Percentiles rank a stretch among this genome's conserved stretches.
These are phyloP conservation scores for Microhierax caerulescens DNA, from an alignment of 2,797 vertebrate genomes.

Conservation along the genomic window DNA sequence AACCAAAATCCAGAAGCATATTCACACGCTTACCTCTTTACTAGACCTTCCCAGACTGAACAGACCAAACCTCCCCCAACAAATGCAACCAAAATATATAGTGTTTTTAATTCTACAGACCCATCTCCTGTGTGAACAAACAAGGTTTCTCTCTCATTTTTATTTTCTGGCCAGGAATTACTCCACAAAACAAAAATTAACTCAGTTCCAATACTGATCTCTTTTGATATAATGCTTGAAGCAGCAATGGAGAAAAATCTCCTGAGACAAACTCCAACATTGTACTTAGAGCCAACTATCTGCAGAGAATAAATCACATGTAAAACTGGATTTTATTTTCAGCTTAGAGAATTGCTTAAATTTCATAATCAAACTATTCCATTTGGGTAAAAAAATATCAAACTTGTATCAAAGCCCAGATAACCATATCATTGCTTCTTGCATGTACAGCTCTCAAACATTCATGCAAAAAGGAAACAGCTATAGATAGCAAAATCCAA, in stretches of 20 bases:
- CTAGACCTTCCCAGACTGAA: not conserved
- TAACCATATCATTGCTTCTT: not conserved
- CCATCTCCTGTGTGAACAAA: not conserved
- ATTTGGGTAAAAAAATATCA: not conserved
- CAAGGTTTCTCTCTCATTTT: not conserved
- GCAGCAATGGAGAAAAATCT: not conserved
- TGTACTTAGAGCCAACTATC: not conserved
- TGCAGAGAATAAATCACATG: not conserved
- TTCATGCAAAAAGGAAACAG: not conserved
- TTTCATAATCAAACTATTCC: not conserved
- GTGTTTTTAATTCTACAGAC: not conserved
- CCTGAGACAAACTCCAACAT: not conserved
- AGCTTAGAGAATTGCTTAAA: not conserved
- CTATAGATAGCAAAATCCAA: not conserved
- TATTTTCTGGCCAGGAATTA: not conserved
- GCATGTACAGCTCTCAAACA: not conserved
- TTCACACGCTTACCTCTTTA: not conserved
- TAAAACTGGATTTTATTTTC: not conserved
- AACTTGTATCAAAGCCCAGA: not conserved
- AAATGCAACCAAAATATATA: not conserved
- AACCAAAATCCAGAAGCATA: not conserved
- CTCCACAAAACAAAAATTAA: not conserved
- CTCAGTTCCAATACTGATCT: not conserved
- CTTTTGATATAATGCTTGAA: not conserved
- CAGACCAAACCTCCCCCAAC: not conserved